These are phyloP conservation scores for Climacteris rufus DNA, from an alignment of 2,113 vertebrate genomes.

Conservation along the genomic window DNA sequence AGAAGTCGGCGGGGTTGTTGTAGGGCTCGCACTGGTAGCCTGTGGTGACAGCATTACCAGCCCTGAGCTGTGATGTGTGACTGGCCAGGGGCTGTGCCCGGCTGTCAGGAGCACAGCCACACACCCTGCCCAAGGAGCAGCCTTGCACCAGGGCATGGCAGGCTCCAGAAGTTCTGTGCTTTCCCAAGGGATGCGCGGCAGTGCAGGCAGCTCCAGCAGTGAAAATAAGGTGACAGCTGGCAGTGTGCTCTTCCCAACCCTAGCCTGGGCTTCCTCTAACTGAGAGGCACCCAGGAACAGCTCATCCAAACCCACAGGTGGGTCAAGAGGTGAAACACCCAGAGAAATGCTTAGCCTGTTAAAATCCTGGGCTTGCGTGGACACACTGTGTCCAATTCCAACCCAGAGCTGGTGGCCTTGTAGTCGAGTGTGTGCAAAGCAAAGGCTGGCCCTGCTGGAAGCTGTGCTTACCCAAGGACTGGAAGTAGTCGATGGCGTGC, in stretches of 20 bases:
- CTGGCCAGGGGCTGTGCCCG: not conserved
- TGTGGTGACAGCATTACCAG: not conserved
- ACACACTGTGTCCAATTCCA: accelerated
- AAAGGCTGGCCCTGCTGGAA: not conserved
- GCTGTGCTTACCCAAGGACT: constrained; percentile 72
- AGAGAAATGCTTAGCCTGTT: not conserved
- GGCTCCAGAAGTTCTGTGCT: not conserved
- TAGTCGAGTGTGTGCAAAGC: not conserved
- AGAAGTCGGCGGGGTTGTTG: constrained; percentile 96
- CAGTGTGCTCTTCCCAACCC: not conserved
- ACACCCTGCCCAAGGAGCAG: accelerated
- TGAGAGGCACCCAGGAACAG: not conserved
- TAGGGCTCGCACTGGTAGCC: constrained; percentile 87
- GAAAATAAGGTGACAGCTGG: not conserved
- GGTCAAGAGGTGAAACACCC: not conserved
- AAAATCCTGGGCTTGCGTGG: not conserved
- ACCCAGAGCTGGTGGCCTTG: accelerated
- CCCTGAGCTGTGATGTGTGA: not conserved
- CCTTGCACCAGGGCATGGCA: not conserved
- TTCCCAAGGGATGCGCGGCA: accelerated
- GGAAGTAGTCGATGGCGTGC: constrained; percentile 80
- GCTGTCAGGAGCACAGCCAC: not conserved
- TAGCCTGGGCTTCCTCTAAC: not conserved
- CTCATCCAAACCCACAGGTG: not conserved
- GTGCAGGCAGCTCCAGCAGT: accelerated